Evolutionary conservation across 2,797 vertebrate species (phyloP).

Genomic region (Parambassis ranga): DNA sequence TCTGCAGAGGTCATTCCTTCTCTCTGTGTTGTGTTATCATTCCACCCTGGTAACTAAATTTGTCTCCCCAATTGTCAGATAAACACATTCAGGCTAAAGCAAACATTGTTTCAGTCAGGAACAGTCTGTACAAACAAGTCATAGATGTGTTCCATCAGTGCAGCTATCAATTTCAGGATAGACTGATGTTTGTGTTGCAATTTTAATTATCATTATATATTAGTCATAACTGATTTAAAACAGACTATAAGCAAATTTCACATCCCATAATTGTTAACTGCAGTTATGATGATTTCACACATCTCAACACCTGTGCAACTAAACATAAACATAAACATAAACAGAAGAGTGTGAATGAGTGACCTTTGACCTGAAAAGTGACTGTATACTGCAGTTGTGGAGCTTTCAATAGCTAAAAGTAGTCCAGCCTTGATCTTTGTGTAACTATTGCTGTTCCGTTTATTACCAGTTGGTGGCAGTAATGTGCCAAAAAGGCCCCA

Average conservation of each 20-base stretch:
- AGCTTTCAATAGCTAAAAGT: too few species aligned
- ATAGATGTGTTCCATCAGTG: neutral
- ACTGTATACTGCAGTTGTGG: too few species aligned
- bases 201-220: neutral
- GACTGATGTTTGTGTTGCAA: neutral
- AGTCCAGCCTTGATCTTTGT: too few species aligned
- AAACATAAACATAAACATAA: too few species aligned
- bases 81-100: conserved; percentile 5
- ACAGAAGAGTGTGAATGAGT: too few species aligned
- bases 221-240: too few species aligned
- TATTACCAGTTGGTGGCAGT: neutral
- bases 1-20: neutral
- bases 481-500: neutral
- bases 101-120: neutral
- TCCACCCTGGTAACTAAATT: neutral
- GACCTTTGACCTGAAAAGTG: too few species aligned
- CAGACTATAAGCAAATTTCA: too few species aligned
- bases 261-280: too few species aligned
- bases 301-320: too few species aligned
- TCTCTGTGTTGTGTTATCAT: neutral
- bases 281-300: too few species aligned
- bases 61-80: conserved; percentile 7
- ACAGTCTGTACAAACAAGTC: neutral
- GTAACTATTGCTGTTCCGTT: too few species aligned
- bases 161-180: neutral